These are phyloP conservation scores for Proctacanthus coquilletti DNA, from an alignment of 1,140 invertebrate species.

Conservation along the genomic window DNA sequence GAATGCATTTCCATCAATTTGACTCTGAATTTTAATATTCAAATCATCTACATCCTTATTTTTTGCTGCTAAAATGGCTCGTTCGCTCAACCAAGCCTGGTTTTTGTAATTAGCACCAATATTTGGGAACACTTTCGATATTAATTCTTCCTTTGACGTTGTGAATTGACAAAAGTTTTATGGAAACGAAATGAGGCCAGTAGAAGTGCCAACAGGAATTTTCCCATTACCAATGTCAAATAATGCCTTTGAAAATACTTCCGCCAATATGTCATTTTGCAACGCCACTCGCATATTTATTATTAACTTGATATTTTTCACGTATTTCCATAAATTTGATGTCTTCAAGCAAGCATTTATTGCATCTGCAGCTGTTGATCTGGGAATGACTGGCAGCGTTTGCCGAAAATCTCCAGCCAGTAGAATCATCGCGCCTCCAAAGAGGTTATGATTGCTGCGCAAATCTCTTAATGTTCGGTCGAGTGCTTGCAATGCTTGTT, in stretches of 20 bases:
- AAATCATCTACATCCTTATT: conserved; percentile 23
- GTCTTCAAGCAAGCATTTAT: conserved; percentile 7
- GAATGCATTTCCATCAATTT: conserved; percentile 15
- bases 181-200: conserved; percentile 8
- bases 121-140: conserved; percentile 24
- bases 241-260: conserved; percentile 21
- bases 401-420: conserved; percentile 15
- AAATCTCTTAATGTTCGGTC: conserved; percentile 26
- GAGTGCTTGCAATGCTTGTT: conserved; percentile 26
- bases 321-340: conserved; percentile 12
- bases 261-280: conserved; percentile 16
- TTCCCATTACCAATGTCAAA: conserved; percentile 29
- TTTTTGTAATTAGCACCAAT: conserved; percentile 24
- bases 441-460: conserved; percentile 12
- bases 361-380: conserved; percentile 9
- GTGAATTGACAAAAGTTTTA: conserved; percentile 15
- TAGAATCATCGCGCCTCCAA: conserved; percentile 16
- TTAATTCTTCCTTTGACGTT: conserved; percentile 21
- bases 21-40: conserved; percentile 18
- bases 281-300: conserved; percentile 7
- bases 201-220: conserved; percentile 8
- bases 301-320: conserved; percentile 4
- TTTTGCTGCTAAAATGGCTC: conserved; percentile 20
- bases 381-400: conserved; percentile 10
- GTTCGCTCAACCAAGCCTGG: conserved; percentile 20